phyloP scores from a whole-genome alignment of 2,113 vertebrate species.

The Brevimyrus niger region DNA sequence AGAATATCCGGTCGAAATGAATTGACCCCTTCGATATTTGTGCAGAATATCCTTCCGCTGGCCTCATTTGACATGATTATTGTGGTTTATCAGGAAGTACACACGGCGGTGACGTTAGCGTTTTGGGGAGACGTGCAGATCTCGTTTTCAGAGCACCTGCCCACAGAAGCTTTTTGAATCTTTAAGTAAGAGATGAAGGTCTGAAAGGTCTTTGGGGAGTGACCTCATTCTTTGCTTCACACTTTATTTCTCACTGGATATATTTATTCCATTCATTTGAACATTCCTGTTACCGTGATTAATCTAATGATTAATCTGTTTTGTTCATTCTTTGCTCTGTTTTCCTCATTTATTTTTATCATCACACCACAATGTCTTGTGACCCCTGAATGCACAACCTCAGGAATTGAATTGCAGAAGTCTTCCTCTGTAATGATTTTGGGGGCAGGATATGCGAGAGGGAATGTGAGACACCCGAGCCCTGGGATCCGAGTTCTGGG shows the following conservation, averaged over 20 bases:
- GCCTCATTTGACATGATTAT: background rate
- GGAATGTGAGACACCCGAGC: background rate
- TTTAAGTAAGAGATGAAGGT: background rate
- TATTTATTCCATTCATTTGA: background rate
- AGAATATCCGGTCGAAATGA: background rate
- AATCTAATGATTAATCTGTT: background rate
- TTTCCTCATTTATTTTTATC: background rate
- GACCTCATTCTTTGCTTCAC: background rate
- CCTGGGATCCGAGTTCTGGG: background rate
- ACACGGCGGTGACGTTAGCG: background rate
- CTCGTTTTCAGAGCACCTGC: background rate
- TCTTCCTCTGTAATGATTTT: background rate
- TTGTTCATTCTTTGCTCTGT: background rate
- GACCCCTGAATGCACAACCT: background rate
- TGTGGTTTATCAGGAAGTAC: background rate
- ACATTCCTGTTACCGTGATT: background rate
- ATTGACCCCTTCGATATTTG: background rate
- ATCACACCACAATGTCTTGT: background rate
- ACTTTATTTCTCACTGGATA: constrained; percentile 22
- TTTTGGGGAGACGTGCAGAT: background rate
- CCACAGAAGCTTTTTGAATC: background rate
- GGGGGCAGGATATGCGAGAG: background rate
- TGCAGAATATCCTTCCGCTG: background rate
- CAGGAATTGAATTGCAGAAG: background rate
- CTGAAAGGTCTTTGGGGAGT: no score